Base-by-base conservation (phyloP, 2,797 vertebrate species). In the Spheniscus humboldti region DNA sequence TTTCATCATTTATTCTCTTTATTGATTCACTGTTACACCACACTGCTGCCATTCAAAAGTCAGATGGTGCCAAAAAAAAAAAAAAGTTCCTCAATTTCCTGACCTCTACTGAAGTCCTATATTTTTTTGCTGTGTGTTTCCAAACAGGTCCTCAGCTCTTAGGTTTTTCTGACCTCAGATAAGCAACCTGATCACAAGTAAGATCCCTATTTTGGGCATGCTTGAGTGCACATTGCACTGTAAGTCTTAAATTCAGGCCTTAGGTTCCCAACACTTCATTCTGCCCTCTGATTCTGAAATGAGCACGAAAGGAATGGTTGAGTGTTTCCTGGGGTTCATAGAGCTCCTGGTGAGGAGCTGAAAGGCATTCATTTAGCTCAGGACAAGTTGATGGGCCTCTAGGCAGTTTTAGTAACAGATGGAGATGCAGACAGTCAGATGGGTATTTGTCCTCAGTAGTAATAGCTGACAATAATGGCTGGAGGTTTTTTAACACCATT, bases 1-100 rank as follows among this genome's bases (percentile, higher is more conserved):
- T 92, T 95, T 62, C 52, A 50, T 69, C 14, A 11, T 85, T 88
- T 84, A 62, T 86, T 79, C 63, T 91, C 37, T 35, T 45, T 88
- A 82, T 57, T 59, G 74, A 88, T 92, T 94, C 76, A 14, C 80
- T 56, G 41, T 78, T 83, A 72, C 7, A 57, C 23, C 7, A 57
- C 9, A 13, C 18, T 88, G 69, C 25, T 88, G 55, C 66, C 47
- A 48, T 77, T 83, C 37, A 50, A n/a, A 95, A 75, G 10, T 68
- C 48, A 75, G 72, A 60, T n/a, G 52, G 41, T 80, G 23, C 6
- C 23, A 13, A 27, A 60, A 90, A 73, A 78, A 20, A 35, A 10
- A 30, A 48, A 48, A 48, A 48, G 1, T 59, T 89, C 30, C n/a
- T 86, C 14, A 39, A 25, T 75, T 86, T 74, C 16, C 57, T 68